phyloP scores from a whole-genome alignment of 2,797 vertebrate genomes.

The Malurus leucopterus region DNA sequence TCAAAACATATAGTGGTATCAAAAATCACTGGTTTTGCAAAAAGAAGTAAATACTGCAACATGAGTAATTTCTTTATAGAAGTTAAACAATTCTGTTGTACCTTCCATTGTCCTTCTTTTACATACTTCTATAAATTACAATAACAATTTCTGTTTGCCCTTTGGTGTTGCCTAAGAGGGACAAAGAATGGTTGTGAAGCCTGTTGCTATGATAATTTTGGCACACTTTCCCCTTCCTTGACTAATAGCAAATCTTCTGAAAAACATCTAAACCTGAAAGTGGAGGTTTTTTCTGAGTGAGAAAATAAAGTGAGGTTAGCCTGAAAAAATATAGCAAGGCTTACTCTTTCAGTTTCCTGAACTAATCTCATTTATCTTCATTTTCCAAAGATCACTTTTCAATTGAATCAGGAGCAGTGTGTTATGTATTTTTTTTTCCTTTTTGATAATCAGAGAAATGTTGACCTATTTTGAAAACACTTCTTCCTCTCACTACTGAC shows the following conservation, averaged over 20 bases:
- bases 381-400: not conserved
- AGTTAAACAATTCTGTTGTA: not conserved
- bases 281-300: not conserved
- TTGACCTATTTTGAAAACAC: not conserved
- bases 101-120: not conserved
- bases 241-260: not conserved
- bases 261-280: not conserved
- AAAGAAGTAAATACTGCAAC: not conserved
- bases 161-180: not conserved
- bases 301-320: not conserved
- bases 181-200: not conserved
- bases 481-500: not conserved
- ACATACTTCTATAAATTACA: not conserved
- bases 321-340: not conserved
- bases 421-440: not conserved
- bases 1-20: not conserved
- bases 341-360: not conserved
- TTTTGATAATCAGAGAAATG: not conserved
- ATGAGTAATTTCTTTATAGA: not conserved
- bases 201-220: not conserved
- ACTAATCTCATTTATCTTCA: constrained; percentile 4
- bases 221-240: not conserved
- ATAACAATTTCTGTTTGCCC: not conserved
- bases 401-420: not conserved
- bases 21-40: not conserved